phyloP scores from a whole-genome alignment of 1,140 invertebrate species.

The Hyles euphorbiae region DNA sequence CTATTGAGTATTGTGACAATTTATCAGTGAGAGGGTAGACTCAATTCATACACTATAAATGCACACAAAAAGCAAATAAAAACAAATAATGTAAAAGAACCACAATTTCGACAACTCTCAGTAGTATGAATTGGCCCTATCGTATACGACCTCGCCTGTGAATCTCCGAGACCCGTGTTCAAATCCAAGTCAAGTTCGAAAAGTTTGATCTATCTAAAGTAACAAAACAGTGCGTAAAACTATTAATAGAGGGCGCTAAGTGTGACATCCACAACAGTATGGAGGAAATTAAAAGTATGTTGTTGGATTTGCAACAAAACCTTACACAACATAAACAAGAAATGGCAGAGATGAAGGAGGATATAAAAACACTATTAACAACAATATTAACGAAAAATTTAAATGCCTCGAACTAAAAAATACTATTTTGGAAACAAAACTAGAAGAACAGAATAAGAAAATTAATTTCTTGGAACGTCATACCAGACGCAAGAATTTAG shows the following conservation, averaged over 20 bases:
- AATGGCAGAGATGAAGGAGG: constrained; percentile 33
- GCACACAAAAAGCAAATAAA: too few relatives aligned
- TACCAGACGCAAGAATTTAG: constrained; percentile 28
- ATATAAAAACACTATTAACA: constrained; percentile 33
- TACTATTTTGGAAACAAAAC: constrained; percentile 29
- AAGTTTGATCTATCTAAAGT: too few relatives aligned
- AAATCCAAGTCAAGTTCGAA: too few relatives aligned
- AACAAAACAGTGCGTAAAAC: too few relatives aligned
- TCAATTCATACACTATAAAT: too few relatives aligned
- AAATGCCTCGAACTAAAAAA: constrained; percentile 30
- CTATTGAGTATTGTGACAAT: too few relatives aligned
- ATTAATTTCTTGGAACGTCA: constrained; percentile 29
- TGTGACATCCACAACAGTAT: constrained; percentile 10
- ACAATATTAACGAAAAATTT: constrained; percentile 28
- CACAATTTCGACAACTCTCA: too few relatives aligned
- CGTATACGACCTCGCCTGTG: too few relatives aligned
- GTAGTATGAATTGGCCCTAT: too few relatives aligned
- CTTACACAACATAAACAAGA: constrained; percentile 34
- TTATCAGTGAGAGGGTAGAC: too few relatives aligned
- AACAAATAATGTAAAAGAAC: too few relatives aligned
- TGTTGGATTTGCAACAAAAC: constrained; percentile 26
- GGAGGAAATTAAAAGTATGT: constrained; percentile 32
- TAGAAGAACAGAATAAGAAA: constrained; percentile 24
- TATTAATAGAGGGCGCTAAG: neutral
- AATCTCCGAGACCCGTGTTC: too few relatives aligned